phyloP scores from a whole-genome alignment of 2,888 invertebrate genomes.

The Dolomedes plantarius region DNA sequence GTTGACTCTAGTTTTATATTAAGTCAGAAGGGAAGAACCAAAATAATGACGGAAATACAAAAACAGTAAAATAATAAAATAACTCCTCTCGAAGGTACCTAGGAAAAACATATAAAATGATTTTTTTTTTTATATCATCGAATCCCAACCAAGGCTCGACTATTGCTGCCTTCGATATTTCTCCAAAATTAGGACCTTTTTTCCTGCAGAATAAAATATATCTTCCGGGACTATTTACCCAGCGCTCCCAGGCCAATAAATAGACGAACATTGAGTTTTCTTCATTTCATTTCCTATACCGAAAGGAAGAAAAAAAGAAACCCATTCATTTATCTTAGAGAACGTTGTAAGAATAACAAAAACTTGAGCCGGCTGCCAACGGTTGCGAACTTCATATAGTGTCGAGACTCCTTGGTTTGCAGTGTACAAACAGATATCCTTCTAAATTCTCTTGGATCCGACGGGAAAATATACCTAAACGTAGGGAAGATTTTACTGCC shows the following conservation, averaged over 20 bases:
- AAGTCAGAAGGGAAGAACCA: too few species aligned
- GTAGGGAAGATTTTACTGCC: too few species aligned
- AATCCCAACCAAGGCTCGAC: not conserved
- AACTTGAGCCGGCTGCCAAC: not conserved
- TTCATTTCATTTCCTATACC: slow-evolving; percentile 12
- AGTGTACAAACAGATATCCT: not conserved
- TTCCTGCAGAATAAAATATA: slow-evolving; percentile 1
- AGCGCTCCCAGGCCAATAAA: slow-evolving; percentile 9
- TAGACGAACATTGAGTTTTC: not conserved
- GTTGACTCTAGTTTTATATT: too few species aligned
- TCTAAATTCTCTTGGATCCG: too few species aligned
- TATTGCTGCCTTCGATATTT: not conserved
- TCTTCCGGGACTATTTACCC: not conserved
- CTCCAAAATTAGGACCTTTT: slow-evolving; percentile 8
- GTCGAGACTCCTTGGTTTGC: not conserved
- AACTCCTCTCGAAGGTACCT: too few species aligned
- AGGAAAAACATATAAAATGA: not conserved
- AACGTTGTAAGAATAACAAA: not conserved
- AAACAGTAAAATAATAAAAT: too few species aligned
- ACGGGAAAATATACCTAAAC: too few species aligned
- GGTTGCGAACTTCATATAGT: not conserved
- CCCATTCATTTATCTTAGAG: not conserved
- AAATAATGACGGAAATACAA: too few species aligned
- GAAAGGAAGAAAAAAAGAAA: not conserved
- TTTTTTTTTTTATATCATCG: not conserved